These are phyloP conservation scores for Xiphophorus couchianus DNA, from an alignment of 2,113 vertebrate genomes.

Conservation along the genomic window DNA sequence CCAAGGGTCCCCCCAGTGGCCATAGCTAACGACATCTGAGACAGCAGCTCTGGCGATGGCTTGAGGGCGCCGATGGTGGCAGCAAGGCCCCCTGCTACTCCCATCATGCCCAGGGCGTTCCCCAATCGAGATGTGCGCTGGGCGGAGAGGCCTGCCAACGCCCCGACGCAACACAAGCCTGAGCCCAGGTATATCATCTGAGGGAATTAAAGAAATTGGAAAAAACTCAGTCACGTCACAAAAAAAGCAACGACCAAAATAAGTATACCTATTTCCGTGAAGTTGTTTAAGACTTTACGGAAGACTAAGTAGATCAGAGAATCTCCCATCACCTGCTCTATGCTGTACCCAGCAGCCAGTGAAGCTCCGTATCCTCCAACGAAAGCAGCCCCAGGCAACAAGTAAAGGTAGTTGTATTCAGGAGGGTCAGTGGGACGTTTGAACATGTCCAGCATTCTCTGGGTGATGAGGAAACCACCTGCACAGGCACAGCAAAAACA, in stretches of 20 bases:
- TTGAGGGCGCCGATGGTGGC: constrained; percentile 77
- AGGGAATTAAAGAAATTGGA: background rate
- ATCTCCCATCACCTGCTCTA: constrained; percentile 70
- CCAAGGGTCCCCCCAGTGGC: constrained; percentile 77
- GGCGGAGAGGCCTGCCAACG: constrained; percentile 78
- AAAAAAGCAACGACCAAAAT: background rate
- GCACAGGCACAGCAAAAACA: background rate
- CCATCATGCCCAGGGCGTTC: constrained; percentile 77
- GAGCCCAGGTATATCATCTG: constrained; percentile 81
- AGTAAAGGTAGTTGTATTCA: constrained; percentile 81
- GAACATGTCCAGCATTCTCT: constrained; percentile 83
- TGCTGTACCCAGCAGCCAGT: constrained; percentile 62
- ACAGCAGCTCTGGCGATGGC: constrained; percentile 79
- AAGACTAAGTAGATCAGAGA: no score
- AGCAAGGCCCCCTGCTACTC: constrained; percentile 77
- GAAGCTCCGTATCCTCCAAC: constrained; percentile 77
- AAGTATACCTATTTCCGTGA: background rate
- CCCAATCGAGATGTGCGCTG: constrained; percentile 79
- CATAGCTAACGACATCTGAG: constrained; percentile 82
- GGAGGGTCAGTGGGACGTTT: constrained; percentile 79
- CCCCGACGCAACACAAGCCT: constrained; percentile 79
- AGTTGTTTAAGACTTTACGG: no score
- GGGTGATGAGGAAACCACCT: constrained; percentile 82
- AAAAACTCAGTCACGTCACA: background rate
- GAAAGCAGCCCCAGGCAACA: constrained; percentile 72